Evolutionary conservation across 2,113 vertebrate species (phyloP).

Genomic region (Dipodomys stephensi): DNA sequence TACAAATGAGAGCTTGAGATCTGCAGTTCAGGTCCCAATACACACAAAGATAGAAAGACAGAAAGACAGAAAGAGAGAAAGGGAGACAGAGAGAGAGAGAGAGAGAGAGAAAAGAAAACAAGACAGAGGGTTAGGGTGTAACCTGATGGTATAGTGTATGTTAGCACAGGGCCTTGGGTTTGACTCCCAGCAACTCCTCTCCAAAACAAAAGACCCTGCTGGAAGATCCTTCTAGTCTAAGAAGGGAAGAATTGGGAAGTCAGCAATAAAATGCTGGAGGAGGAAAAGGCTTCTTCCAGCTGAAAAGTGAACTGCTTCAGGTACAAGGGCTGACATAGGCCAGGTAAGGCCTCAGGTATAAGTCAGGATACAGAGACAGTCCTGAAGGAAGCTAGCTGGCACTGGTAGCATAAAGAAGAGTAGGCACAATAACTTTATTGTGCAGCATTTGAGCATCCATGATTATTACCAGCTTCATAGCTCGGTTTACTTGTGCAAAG

Average conservation of each 20-base stretch:
- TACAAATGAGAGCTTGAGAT: too few species aligned
- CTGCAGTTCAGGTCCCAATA: too few species aligned
- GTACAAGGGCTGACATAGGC: not conserved
- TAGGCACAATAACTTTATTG: fast-evolving
- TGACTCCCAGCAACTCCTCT: not conserved
- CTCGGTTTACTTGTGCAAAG: too few species aligned
- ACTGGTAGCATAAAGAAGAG: not conserved
- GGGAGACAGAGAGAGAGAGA: too few species aligned
- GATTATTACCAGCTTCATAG: too few species aligned
- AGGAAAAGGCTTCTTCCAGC: not conserved
- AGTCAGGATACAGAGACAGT: not conserved
- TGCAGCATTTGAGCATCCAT: too few species aligned
- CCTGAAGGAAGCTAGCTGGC: fast-evolving
- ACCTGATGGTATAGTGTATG: not conserved
- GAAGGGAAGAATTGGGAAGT: not conserved
- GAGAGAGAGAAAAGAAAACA: too few species aligned
- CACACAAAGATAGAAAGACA: too few species aligned
- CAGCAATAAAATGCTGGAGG: not conserved
- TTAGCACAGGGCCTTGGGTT: not conserved
- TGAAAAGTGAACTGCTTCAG: not conserved
- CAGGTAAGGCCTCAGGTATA: not conserved
- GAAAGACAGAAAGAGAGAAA: too few species aligned
- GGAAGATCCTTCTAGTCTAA: not conserved
- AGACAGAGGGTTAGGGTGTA: too few species aligned
- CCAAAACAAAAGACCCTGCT: not conserved